Conservation (phyloP, 2,113 vertebrate genomes). For the Caranx ignobilis region DNA sequence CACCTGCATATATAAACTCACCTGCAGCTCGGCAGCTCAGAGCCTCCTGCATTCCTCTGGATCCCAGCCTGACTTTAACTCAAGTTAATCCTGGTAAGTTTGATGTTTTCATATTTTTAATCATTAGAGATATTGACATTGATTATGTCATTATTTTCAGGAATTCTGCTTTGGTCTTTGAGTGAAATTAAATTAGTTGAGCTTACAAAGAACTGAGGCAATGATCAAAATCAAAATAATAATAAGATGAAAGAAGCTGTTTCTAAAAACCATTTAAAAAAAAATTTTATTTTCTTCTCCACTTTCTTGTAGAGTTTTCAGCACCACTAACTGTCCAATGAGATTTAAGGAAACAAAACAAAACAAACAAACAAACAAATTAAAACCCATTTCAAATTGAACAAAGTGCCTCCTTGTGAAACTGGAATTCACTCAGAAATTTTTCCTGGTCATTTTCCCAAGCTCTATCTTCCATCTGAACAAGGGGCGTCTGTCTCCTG, state of each 20-base stretch:
- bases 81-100: constrained; percentile 58
- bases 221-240: neutral
- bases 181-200: neutral
- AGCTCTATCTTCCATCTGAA: constrained; percentile 74
- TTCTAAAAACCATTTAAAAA: neutral
- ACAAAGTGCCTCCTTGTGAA: constrained; percentile 64
- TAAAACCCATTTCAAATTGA: constrained; percentile 38
- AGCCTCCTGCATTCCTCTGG: constrained; percentile 41
- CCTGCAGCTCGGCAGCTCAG: constrained; percentile 69
- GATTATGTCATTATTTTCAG: neutral
- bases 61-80: constrained; percentile 14
- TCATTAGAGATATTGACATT: neutral
- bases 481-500: constrained; percentile 73
- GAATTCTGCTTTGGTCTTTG: neutral
- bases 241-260: neutral
- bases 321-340: neutral
- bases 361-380: constrained; percentile 15
- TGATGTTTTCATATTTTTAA: neutral
- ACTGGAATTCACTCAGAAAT: constrained; percentile 69
- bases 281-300: neutral
- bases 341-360: neutral
- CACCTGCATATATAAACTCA: constrained; percentile 77
- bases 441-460: constrained; percentile 75
- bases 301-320: constrained; percentile 32
- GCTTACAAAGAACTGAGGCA: neutral